Base-by-base conservation (phyloP, 2,888 invertebrate species). In the Brachylomia viminalis region DNA sequence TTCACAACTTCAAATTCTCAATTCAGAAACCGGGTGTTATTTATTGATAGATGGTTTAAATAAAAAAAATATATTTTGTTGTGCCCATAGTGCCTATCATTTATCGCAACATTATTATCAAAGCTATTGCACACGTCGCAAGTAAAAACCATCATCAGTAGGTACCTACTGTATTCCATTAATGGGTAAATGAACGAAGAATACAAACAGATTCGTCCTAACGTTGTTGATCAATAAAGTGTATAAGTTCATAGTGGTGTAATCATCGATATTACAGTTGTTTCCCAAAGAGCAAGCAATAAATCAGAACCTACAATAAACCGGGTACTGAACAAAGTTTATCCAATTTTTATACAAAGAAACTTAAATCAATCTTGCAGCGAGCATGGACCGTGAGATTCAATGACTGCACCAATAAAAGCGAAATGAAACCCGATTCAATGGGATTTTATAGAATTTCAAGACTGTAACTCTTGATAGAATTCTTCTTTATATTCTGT, bases 331-430 rank as follows among this genome's bases (percentile, higher is more conserved):
- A 77, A 84, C 74, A 75, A 80, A 75, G 68, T 80, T 85, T 79
- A 75, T 80, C 65, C 79, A 84, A 83, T 79, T 84, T 83, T 80
- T 79, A 79, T 86, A 87, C 79, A 87, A 83, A 87, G 83, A 80
- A 84, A 84, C 80, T 79, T 76, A 73, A 85, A 87, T 88, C 86
- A 86, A 86, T 87, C 86, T 82, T 79, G 79, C 77, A 81, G 75
- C 71, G 62, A 72, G 62, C 77, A 42, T 54, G 76, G 61, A 79
- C 83, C 87, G 83, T 81, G 71, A 74, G 78, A 80, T 86, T 82
- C 80, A 84, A 81, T 85, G 86, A 85, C 80, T 87, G 86, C 82
- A 84, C 84, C 82, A 86, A 86, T 87, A 86, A 87, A 87, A 87
- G 66, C 76, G 82, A 81, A 87, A 88, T 88, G 82, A 87, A 86